These are phyloP conservation scores for Myotis brandtii DNA, from an alignment of 2,113 vertebrate species.

Conservation along the genomic window DNA sequence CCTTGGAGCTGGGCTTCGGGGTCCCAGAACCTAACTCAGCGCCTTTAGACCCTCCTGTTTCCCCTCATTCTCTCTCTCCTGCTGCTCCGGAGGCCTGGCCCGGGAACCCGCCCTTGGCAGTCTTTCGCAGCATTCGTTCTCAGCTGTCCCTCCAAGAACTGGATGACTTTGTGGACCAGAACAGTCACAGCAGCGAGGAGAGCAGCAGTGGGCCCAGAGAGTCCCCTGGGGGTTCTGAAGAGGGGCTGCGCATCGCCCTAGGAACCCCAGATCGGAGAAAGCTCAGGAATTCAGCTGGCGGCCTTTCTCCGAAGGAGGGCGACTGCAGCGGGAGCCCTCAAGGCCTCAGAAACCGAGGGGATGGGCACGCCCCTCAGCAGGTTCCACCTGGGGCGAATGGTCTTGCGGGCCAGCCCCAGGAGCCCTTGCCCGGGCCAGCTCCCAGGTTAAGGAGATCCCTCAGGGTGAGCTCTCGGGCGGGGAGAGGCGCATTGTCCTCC, in stretches of 20 bases:
- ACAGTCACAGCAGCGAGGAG: conserved; percentile 76
- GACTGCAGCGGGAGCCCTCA: background rate
- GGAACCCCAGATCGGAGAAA: background rate
- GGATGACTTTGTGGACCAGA: conserved; percentile 67
- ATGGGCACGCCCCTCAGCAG: background rate
- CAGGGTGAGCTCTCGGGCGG: conserved; percentile 15
- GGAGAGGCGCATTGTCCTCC: conserved; percentile 46
- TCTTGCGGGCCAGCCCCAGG: background rate
- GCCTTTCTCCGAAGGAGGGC: background rate
- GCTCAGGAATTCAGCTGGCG: background rate
- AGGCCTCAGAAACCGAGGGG: background rate
- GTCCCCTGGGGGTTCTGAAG: conserved; percentile 51
- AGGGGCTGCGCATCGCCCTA: background rate
- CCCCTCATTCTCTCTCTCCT: background rate
- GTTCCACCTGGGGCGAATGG: background rate
- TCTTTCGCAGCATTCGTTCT: conserved; percentile 87
- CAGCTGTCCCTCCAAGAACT: conserved; percentile 82
- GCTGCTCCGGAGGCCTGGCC: background rate
- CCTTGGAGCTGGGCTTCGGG: background rate
- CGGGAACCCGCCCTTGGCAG: background rate
- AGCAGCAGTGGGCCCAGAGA: conserved; percentile 68
- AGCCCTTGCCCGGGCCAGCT: background rate
- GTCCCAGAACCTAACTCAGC: background rate
- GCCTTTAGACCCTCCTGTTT: accelerated
- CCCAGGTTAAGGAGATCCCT: conserved; percentile 22